Percentiles rank a stretch among this genome's conserved stretches.
These are phyloP conservation scores for Pseudolaguvia tuberculata DNA, from an alignment of 2,113 vertebrate genomes.

Conservation along the genomic window DNA sequence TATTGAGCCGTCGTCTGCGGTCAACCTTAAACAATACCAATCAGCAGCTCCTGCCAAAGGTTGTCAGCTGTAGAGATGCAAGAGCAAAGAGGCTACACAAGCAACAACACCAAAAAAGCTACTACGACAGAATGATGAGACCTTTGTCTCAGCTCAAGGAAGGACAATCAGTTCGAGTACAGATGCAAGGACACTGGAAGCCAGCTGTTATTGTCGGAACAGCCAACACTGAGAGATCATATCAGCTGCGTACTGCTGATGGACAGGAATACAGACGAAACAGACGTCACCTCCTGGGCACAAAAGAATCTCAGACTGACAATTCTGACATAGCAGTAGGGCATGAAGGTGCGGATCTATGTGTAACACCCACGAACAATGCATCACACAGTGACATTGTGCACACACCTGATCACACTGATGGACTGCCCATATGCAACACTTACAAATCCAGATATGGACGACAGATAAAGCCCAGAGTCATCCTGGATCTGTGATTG, in stretches of 20 bases:
- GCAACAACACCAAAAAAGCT: too few species aligned
- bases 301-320: constrained; percentile 25
- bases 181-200: constrained; percentile 37
- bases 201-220: too few species aligned
- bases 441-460: constrained; percentile 23
- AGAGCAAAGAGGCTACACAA: not conserved
- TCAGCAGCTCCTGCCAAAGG: constrained; percentile 33
- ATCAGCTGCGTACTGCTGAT: constrained; percentile 27
- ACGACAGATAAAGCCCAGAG: constrained; percentile 7
- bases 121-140: too few species aligned
- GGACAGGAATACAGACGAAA: constrained; percentile 32
- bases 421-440: too few species aligned
- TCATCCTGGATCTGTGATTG: constrained; percentile 27
- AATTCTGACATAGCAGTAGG: too few species aligned
- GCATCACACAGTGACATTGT: too few species aligned
- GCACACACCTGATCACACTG: too few species aligned
- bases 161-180: not conserved
- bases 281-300: constrained; percentile 14
- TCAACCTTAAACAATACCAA: constrained; percentile 36
- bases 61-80: constrained; percentile 10
- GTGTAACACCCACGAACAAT: too few species aligned
- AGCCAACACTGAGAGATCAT: too few species aligned
- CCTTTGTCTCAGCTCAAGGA: too few species aligned
- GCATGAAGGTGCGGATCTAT: too few species aligned
- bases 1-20: constrained; percentile 23